Percentiles rank a stretch among this genome's conserved stretches.
phyloP scores from a whole-genome alignment of 2,888 invertebrate genomes.

The Helicoverpa assulta region DNA sequence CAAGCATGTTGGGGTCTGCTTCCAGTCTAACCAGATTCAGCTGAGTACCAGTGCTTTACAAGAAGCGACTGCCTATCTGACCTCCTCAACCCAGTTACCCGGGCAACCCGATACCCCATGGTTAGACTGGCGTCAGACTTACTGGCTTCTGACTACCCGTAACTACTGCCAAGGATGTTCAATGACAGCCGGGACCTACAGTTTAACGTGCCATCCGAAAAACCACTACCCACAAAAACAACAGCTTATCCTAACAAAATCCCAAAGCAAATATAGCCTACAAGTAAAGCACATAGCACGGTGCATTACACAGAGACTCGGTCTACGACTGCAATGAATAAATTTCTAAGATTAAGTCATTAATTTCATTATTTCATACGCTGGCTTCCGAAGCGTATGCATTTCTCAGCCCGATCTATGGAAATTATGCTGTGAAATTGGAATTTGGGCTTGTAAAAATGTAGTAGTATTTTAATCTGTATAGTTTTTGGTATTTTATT shows the following conservation, averaged over 20 bases:
- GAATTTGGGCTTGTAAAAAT: constrained; percentile 15
- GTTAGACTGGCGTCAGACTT: too few relatives aligned
- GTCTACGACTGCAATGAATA: constrained; percentile 71
- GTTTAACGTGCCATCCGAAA: too few relatives aligned
- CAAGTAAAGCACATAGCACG: constrained; percentile 38
- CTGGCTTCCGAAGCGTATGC: constrained; percentile 55
- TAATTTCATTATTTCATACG: constrained; percentile 73
- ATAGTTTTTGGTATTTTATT: neutral
- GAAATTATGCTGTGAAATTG: constrained; percentile 37
- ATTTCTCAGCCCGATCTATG: constrained; percentile 51
- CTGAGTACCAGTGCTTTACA: too few relatives aligned
- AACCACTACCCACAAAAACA: constrained; percentile 7
- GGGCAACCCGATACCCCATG: too few relatives aligned
- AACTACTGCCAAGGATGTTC: too few relatives aligned
- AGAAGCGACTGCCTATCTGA: too few relatives aligned
- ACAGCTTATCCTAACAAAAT: constrained; percentile 20
- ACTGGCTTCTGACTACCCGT: too few relatives aligned
- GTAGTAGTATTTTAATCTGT: neutral
- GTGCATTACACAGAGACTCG: constrained; percentile 56
- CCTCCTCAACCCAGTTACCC: too few relatives aligned
- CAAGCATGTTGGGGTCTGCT: too few relatives aligned
- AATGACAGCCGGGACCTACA: too few relatives aligned
- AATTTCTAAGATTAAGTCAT: constrained; percentile 80
- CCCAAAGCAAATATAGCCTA: constrained; percentile 48
- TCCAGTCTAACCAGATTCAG: too few relatives aligned